Percentiles rank a stretch among this genome's conserved stretches.
Evolutionary conservation across 2,797 vertebrate genomes (phyloP).

Genomic region (Rhodeus uyekii): DNA sequence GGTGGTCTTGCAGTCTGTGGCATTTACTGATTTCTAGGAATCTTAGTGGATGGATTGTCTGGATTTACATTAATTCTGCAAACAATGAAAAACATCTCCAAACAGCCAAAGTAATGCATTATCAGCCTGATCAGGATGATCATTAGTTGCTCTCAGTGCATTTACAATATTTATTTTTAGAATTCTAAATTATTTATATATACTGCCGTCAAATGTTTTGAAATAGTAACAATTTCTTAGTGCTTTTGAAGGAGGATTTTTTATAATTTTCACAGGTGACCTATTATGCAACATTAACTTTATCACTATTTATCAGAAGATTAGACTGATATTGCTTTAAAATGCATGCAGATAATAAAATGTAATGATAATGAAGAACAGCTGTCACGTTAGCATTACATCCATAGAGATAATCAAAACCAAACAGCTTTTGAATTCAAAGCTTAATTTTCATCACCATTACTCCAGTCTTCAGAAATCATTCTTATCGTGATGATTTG

Average conservation of each 20-base stretch:
- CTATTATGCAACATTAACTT: no score
- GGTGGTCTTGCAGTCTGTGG: conserved; percentile 59
- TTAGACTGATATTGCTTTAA: no score
- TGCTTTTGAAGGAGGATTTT: neutral
- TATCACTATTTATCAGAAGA: no score
- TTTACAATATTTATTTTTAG: conserved; percentile 55
- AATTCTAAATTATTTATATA: neutral
- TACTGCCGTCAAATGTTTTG: neutral
- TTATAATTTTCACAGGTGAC: no score
- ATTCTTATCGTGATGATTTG: no score
- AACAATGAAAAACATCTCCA: conserved; percentile 76
- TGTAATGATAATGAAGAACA: no score
- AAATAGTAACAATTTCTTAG: neutral
- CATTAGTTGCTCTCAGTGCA: conserved; percentile 76
- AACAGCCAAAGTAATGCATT: conserved; percentile 73
- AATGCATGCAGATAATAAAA: no score
- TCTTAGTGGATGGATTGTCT: conserved; percentile 70
- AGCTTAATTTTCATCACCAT: no score
- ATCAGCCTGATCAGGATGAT: conserved; percentile 75
- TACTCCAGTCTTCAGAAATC: no score
- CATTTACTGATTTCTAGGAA: conserved; percentile 62
- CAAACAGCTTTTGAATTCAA: no score
- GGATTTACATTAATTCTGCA: conserved; percentile 75
- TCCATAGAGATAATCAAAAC: no score
- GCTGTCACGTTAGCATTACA: no score